Conservation (phyloP, 2,113 vertebrate species). For the Gasterosteus aculeatus region DNA sequence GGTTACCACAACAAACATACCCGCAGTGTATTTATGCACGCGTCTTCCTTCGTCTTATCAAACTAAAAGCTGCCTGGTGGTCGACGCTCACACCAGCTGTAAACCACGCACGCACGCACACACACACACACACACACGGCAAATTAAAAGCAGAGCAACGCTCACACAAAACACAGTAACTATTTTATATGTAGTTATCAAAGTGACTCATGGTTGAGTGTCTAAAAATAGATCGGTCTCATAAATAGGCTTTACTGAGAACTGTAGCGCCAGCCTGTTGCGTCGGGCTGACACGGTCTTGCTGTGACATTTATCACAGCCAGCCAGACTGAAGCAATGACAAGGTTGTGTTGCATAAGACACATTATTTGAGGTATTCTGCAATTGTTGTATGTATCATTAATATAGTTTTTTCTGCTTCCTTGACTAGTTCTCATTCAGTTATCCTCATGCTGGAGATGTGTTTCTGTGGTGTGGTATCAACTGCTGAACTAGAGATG, state of each 20-base stretch:
- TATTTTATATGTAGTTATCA: conserved; percentile 30
- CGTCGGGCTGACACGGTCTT: conserved; percentile 16
- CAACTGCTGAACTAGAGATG: no score
- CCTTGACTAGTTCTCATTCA: neutral
- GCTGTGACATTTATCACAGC: conserved; percentile 21
- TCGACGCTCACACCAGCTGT: conserved; percentile 9
- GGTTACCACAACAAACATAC: conserved; percentile 71
- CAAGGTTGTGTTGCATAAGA: conserved; percentile 24
- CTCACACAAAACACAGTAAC: conserved; percentile 21
- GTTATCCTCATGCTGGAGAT: neutral
- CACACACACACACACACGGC: neutral
- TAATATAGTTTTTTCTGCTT: neutral
- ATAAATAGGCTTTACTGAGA: conserved; percentile 37
- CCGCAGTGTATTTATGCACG: neutral
- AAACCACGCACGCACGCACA: conserved; percentile 7
- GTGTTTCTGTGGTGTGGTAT: neutral
- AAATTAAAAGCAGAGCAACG: conserved; percentile 2
- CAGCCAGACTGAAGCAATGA: neutral
- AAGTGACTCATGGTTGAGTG: conserved; percentile 39
- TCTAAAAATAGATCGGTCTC: conserved; percentile 42
- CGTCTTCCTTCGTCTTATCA: conserved; percentile 38
- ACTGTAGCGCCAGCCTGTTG: conserved; percentile 17
- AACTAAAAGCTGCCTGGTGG: conserved; percentile 29
- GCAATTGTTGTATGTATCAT: neutral
- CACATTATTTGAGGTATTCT: neutral